A percentile compares a stretch with the other conserved stretches of the same genome.
Evolutionary conservation across 2,113 vertebrate species (phyloP).

Genomic region (Poecilia latipinna): DNA sequence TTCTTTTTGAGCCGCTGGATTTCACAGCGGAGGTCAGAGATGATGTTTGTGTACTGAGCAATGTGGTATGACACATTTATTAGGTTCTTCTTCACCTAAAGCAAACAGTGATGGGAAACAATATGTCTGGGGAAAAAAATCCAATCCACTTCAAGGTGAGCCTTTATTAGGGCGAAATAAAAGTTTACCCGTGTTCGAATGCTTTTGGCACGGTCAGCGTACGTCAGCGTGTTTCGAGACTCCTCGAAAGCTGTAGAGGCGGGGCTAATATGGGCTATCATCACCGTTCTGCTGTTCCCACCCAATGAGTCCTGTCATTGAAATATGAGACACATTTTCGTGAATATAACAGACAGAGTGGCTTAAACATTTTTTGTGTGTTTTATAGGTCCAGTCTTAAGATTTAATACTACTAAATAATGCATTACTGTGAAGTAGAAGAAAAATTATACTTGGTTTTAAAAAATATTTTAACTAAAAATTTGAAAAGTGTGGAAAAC

Average conservation of each 20-base stretch:
- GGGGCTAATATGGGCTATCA: constrained; percentile 95
- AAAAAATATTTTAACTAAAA: too few species aligned
- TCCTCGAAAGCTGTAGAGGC: constrained; percentile 91
- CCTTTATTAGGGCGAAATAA: background rate
- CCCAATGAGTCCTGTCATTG: constrained; percentile 87
- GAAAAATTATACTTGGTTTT: too few species aligned
- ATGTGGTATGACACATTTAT: constrained; percentile 90
- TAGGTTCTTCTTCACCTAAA: constrained; percentile 89
- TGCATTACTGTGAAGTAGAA: too few species aligned
- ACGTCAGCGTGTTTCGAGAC: constrained; percentile 89
- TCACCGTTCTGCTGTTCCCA: constrained; percentile 90
- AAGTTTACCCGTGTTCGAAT: constrained; percentile 87
- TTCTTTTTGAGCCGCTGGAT: constrained; percentile 87
- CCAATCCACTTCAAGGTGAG: too few species aligned
- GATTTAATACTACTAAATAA: too few species aligned
- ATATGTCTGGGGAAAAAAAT: background rate
- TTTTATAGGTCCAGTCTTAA: background rate
- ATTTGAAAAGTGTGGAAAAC: too few species aligned
- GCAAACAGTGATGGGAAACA: background rate
- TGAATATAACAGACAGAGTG: background rate
- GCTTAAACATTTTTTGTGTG: background rate
- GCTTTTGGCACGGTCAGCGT: constrained; percentile 91
- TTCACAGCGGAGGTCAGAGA: constrained; percentile 86
- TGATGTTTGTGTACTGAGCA: constrained; percentile 90
- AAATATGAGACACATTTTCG: background rate